Base-by-base conservation (phyloP, 2,113 vertebrate species). In the Phalacrocorax aristotelis region DNA sequence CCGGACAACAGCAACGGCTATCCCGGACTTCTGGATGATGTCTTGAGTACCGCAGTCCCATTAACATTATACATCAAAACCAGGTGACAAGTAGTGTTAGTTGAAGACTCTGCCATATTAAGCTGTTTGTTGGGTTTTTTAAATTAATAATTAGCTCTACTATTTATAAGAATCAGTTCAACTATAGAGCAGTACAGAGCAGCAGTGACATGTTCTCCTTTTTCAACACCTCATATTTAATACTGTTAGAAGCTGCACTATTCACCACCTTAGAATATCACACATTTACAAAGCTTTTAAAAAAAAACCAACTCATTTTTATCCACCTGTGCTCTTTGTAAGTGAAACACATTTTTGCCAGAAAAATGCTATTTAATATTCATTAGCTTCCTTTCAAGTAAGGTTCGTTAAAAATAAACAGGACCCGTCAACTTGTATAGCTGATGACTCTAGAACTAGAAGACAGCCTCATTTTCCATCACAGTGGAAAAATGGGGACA, bases 321-420 rank as follows among this genome's bases (percentile, higher is more conserved):
- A 74, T 57, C 75, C 72, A 89, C 76, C 64, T 86, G 79, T 77
- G 58, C 58, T 90, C 44, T 88, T 88, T 15, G 20, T 27, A 69
- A 88, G 65, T 30, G 62, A 90, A 90, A 79, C 54, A 54, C 19
- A 32, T 54, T 89, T 85, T 65, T 69, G 57, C 61, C 78, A 88
- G 49, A 65, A 84, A 84, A 93, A 89, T 49, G 49, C 40, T 81
- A 64, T 93, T 93, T 90, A 72, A 93, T 89, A 77, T 77, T 90
- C 79, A 93, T 66, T 18, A 87, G 36, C 62, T 86, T n/a, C 46
- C 55, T 83, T 89, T 78, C 81, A 32, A 32, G 44, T 2, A 15
- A 89, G 19, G 61, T 68, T 87, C 9, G 5, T 83, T 89, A 91
- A 55, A 96, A 86, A 72, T 57, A 83, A 90, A 65, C 17, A 46